These are phyloP conservation scores for Parazoanthus swiftii DNA, from an alignment of 92 coral and sea anemone species.

Conservation along the genomic window DNA sequence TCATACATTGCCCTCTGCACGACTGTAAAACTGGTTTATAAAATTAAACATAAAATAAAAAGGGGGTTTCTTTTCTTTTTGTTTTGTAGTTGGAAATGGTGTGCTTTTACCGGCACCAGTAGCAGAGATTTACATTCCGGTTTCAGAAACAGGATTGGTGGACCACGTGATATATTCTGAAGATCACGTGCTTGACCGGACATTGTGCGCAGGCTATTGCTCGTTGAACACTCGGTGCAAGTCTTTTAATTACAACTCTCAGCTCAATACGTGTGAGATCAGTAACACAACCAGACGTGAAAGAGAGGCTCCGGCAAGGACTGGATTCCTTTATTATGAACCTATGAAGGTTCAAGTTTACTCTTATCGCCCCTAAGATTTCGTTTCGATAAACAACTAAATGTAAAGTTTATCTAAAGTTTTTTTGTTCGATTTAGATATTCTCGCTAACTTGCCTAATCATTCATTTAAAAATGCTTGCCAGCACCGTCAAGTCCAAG, in stretches of 20 bases:
- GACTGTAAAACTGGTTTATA: too few species aligned
- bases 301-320: background rate
- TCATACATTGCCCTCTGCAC: too few species aligned
- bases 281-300: constrained; percentile 23
- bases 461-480: too few species aligned
- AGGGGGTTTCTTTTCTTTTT: too few species aligned
- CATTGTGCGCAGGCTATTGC: constrained; percentile 19
- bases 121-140: background rate
- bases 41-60: too few species aligned
- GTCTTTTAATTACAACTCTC: constrained; percentile 10
- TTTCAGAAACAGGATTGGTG: background rate
- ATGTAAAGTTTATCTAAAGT: too few species aligned
- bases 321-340: constrained; percentile 19
- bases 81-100: too few species aligned
- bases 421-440: too few species aligned
- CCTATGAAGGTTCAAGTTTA: background rate
- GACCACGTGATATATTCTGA: constrained; percentile 20
- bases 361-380: too few species aligned
- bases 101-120: background rate
- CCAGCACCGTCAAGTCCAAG: too few species aligned
- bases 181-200: constrained; percentile 15
- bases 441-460: too few species aligned
- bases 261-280: constrained; percentile 1
- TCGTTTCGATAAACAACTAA: too few species aligned
- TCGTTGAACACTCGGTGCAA: background rate